Base-by-base conservation (phyloP, 2,797 vertebrate genomes). In the Acanthis flammea region DNA sequence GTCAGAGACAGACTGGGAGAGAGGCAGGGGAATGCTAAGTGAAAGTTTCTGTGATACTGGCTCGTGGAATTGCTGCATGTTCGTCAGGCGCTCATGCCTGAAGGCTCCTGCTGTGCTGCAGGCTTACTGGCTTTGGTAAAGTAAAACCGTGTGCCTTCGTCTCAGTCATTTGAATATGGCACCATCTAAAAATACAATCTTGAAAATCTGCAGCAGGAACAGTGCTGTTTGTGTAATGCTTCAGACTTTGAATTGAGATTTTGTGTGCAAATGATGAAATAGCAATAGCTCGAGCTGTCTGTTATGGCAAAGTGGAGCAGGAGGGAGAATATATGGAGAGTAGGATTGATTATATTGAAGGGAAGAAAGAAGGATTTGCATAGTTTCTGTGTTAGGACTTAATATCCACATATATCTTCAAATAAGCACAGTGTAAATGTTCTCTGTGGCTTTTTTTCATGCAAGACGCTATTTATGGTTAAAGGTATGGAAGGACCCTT, bases 401-500 rank as follows among this genome's bases (percentile, higher is more conserved):
- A 80, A 83, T 90, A 91, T 44, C 57, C 44, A 13, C 11, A 7
- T 82, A 3, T 28, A 51, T 80, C 51, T 89, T 89, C 58, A 93
- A 44, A 54, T 90, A 78, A 85, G n/a, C 37, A 23, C 55, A 28
- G 37, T 68, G 33, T 92, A 86, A 92, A 72, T 87, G 44, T 87
- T 95, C 78, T 95, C 65, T 47, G 33, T 39, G 81, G 65, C n/a
- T 39, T 85, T 87, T 90, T 84, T 79, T 88, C 22, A 77, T 92
- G 53, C 65, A 71, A 90, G 71, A 65, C 4, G 4, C 33, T 67
- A 39, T 72, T 73, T 86, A 86, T 42, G 45, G 78, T 92, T 91
- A 78, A 95, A 96, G 50, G 66, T 96, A 92, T 92, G 65, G 92
- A 93, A 82, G 48, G 61, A 80, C n/a, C 62, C 81, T 93, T 95